phyloP scores from a whole-genome alignment of 2,113 vertebrate species.

The Oncorhynchus tshawytscha region DNA sequence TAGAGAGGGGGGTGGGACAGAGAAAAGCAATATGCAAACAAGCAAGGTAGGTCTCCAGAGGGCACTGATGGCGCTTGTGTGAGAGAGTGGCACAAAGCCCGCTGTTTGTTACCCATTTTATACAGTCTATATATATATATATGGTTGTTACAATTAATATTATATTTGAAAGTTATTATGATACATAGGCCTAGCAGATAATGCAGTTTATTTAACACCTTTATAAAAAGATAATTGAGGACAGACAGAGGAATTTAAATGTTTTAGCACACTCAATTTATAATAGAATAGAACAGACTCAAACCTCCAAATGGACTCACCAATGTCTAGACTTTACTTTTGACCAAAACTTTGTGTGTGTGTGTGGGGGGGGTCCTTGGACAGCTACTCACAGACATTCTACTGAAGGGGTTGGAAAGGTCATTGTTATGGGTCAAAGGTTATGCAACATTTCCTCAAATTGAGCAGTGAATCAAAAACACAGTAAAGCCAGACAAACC shows the following conservation, averaged over 20 bases:
- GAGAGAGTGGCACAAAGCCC: too few relatives aligned
- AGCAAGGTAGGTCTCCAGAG: background rate
- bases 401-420: conserved; percentile 29
- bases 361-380: background rate
- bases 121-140: too few relatives aligned
- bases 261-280: too few relatives aligned
- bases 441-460: conserved; percentile 63
- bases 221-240: too few relatives aligned
- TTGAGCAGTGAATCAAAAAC: conserved; percentile 61
- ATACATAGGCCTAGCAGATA: too few relatives aligned
- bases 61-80: background rate
- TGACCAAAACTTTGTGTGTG: background rate
- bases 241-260: too few relatives aligned
- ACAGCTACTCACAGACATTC: background rate
- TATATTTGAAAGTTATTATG: too few relatives aligned
- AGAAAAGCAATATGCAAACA: background rate
- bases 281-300: background rate
- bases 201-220: too few relatives aligned
- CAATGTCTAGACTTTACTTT: background rate
- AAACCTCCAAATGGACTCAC: background rate
- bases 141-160: too few relatives aligned
- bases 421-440: conserved; percentile 54
- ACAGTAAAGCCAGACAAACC: conserved; percentile 56
- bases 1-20: conserved; percentile 26
- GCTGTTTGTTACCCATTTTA: too few relatives aligned